A percentile compares a stretch with the other conserved stretches of the same genome.
phyloP scores from a whole-genome alignment of 2,888 invertebrate species.

The Drosophila engyochracea region DNA sequence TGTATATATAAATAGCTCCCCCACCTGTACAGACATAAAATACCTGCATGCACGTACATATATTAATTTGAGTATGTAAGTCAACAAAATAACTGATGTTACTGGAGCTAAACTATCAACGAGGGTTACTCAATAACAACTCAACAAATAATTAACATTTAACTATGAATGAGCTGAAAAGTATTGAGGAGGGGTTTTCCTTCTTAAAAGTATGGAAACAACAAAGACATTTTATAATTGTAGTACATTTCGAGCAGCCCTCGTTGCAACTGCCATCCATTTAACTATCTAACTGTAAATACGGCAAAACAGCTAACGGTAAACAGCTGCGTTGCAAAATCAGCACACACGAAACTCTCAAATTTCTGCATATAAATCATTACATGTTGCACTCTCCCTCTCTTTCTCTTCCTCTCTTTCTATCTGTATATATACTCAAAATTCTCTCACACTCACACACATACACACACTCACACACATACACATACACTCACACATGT shows the following conservation, averaged over 20 bases:
- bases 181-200: too few relatives aligned
- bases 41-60: constrained; percentile 16
- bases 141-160: background rate
- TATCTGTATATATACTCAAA: background rate
- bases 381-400: constrained; percentile 30
- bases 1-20: constrained; percentile 8
- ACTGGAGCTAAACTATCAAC: constrained; percentile 33
- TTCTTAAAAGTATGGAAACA: background rate
- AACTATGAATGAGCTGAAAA: background rate
- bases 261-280: constrained; percentile 3
- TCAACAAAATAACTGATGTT: constrained; percentile 47
- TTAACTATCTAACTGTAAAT: constrained; percentile 12
- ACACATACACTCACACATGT: background rate
- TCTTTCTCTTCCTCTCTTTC: constrained; percentile 6
- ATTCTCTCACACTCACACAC: background rate
- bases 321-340: constrained; percentile 16
- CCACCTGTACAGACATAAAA: background rate
- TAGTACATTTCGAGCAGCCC: background rate
- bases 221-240: background rate
- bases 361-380: constrained; percentile 59
- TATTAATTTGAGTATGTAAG: constrained; percentile 54
- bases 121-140: constrained; percentile 26
- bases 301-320: constrained; percentile 8
- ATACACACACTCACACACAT: background rate
- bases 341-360: constrained; percentile 17